Evolutionary conservation across 2,113 vertebrate genomes (phyloP), one percentile per base, ranked within the genome.

Genomic region (Lethenteron camtschaticum): DNA sequence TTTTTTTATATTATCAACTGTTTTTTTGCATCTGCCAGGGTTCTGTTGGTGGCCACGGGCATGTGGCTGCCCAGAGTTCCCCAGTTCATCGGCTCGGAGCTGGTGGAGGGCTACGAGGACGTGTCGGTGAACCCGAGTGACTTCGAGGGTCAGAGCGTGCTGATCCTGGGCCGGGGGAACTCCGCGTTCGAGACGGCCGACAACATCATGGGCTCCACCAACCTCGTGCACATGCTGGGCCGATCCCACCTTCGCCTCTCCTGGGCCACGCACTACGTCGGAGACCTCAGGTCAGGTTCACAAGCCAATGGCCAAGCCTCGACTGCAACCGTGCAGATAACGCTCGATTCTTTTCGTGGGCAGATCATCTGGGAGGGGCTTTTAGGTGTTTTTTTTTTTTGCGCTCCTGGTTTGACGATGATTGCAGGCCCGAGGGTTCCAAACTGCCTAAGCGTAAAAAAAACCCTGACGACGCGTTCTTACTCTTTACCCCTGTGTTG

Each of bases 241-340:
- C 84, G 87, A 20, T 96, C 85, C 71, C 85, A 89, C 0, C 88
- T 96, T 60, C 84, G 90, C 57, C 84, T 99, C 13, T 91, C 94
- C 0, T 96, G 92, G 94, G 85, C 92, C 72, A 96, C 92, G 0
- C 90, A 96, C 79, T 99, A 96, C 0, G 94, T 99, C 0, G 94
- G 94, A 71, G 92, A 96, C 75, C 81, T 99, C 71, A 87, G 92
- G 94, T 91, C 82, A 10, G 79, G 72, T 69, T 68, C 0, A 57
- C 70, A n/a, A 14, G 14, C 60, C 60, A 10, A 66, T 20, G 6
- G 20, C 10, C 24, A 24, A 24, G 24, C 24, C 24, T 24, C 24
- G 24, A 3, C 24, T 24, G 24, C 4, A 24, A 3, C 24, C 24
- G 24, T 24, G 24, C 24, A 24, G 24, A 24, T 24, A 24, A 24